phyloP scores from a whole-genome alignment of 1,140 invertebrate species.

The Diabrotica undecimpunctata region DNA sequence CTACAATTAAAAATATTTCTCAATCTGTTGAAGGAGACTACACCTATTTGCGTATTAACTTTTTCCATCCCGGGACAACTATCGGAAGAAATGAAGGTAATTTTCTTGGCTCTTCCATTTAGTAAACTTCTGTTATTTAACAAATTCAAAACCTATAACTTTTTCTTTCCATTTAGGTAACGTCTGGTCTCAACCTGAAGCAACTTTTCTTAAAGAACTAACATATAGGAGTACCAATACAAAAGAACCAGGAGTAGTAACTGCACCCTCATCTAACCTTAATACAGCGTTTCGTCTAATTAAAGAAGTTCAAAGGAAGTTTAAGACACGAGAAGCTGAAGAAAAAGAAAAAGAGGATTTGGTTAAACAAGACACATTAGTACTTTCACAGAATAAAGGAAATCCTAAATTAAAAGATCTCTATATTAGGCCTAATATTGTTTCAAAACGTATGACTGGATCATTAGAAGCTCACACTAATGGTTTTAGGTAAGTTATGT shows the following conservation, averaged over 20 bases:
- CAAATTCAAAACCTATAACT: background rate
- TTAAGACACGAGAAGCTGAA: constrained; percentile 96
- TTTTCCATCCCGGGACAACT: constrained; percentile 95
- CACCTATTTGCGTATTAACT: constrained; percentile 97
- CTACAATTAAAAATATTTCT: constrained; percentile 98
- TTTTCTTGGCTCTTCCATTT: background rate
- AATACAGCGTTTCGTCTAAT: constrained; percentile 96
- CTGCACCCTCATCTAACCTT: constrained; percentile 91
- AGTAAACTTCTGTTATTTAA: no score
- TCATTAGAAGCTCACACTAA: constrained; percentile 93
- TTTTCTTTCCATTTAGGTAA: constrained; percentile 52
- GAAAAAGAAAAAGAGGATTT: constrained; percentile 98
- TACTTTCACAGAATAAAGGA: constrained; percentile 92
- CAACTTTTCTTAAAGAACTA: constrained; percentile 97
- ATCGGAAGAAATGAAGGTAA: constrained; percentile 81
- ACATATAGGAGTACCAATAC: constrained; percentile 98
- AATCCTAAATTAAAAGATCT: constrained; percentile 99
- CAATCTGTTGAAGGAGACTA: constrained; percentile 98
- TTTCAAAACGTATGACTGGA: constrained; percentile 96
- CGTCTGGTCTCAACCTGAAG: constrained; percentile 85
- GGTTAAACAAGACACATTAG: constrained; percentile 97
- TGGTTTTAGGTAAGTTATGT: constrained; percentile 62
- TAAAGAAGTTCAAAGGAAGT: constrained; percentile 99
- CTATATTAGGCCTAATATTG: constrained; percentile 97
- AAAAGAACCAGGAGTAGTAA: constrained; percentile 95